Evolutionary conservation across 1,140 invertebrate species (phyloP).

Genomic region (Anagrus nilaparvatae): DNA sequence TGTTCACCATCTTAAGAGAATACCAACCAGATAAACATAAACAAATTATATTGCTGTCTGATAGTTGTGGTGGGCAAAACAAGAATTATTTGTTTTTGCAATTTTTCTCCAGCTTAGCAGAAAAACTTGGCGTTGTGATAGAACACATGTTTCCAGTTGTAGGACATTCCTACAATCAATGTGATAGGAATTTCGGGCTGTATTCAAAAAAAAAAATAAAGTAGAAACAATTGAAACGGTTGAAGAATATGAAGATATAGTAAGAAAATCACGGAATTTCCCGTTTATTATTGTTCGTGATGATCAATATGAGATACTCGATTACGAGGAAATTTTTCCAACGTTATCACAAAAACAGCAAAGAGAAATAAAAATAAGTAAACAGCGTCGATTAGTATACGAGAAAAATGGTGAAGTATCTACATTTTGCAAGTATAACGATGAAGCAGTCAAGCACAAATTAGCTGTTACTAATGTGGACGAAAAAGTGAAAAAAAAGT

Average conservation of each 20-base stretch:
- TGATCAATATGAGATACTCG: not conserved
- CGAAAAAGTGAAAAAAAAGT: no score
- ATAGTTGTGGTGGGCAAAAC: not conserved
- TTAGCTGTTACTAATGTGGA: no score
- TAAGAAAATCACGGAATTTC: not conserved
- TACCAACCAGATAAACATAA: not conserved
- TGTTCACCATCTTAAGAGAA: not conserved
- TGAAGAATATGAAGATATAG: not conserved
- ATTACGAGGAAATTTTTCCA: no score
- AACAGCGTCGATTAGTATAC: no score
- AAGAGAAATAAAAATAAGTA: no score
- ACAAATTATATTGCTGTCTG: not conserved
- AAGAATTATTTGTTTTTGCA: not conserved
- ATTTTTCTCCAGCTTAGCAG: not conserved
- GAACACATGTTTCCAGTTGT: not conserved
- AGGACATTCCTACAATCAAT: not conserved
- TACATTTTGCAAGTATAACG: no score
- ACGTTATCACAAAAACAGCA: no score
- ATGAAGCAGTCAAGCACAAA: no score
- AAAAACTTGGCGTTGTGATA: not conserved
- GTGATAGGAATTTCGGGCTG: not conserved
- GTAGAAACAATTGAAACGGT: not conserved
- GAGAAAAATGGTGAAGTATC: no score
- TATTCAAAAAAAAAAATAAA: slow-evolving; percentile 1
- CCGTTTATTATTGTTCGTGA: not conserved